Base-by-base conservation (phyloP, 2,888 invertebrate species). In the Hetaerina titia region DNA sequence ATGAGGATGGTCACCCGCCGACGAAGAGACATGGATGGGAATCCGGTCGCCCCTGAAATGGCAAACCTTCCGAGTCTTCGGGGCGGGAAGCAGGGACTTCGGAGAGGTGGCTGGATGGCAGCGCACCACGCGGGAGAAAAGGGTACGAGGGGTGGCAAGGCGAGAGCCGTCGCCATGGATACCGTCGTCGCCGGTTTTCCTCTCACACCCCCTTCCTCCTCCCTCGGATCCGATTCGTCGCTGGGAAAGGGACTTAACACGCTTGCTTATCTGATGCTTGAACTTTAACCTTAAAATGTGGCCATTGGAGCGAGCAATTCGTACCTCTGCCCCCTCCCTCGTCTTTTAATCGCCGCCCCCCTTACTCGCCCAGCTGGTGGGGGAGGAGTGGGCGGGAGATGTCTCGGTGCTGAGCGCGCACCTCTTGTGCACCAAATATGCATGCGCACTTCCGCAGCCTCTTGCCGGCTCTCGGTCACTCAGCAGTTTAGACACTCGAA, bases 281-380 rank as follows among this genome's bases (percentile, higher is more conserved):
- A 92, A 92, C 92, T 92, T 74, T 92, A n/a, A 92, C 69, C 92
- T 92, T 92, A 92, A 92, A 92, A 92, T 92, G 69, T 92, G 92
- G 60, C 92, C 92, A 74, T 69, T n/a, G 92, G 56, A 74, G 92
- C 69, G 92, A 74, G 92, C 92, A 92, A 92, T 92, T 92, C 69
- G 92, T 92, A 56, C 92, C 90, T 31, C 31, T 58, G 0, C 57
- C n/a, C 89, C 13, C 89, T 2, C 7, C 13, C 92, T 69, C 64
- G 6, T 22, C 64, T 64, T 90, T 64, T 45, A 45, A 45, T 45
- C 45, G 4, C 64, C 31, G 6, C 22, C 64, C 7, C 31, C 31
- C 60, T 31, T 90, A 4, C 90, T 57, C 57, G 8, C 89, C n/a
- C 15, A 1, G 60, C 13, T 11, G 22, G 89, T 1, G 58, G 89